Conservation (phyloP, 2,888 invertebrate genomes). For the Oeneis ivallda region DNA sequence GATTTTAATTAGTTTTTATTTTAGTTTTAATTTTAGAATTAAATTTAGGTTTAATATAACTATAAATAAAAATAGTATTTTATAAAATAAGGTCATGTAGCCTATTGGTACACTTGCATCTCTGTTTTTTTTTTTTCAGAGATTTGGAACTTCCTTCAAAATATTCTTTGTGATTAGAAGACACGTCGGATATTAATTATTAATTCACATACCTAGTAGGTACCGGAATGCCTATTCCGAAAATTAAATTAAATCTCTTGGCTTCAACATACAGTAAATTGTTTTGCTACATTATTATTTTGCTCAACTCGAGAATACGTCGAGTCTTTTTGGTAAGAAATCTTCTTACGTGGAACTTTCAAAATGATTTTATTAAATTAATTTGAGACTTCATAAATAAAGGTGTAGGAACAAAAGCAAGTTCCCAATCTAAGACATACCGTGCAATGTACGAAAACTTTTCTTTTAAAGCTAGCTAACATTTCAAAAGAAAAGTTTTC, state of each 20-base stretch:
- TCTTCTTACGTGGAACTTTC: neutral
- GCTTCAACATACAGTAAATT: neutral
- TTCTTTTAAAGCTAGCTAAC: neutral
- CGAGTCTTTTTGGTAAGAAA: neutral
- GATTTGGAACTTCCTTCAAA: too few species aligned
- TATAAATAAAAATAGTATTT: too few species aligned
- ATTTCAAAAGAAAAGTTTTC: neutral
- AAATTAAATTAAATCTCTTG: neutral
- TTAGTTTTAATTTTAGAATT: too few species aligned
- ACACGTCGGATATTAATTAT: too few species aligned
- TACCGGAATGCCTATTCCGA: too few species aligned
- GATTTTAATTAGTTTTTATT: too few species aligned
- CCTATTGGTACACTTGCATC: too few species aligned
- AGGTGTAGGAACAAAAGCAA: neutral
- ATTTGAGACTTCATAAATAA: conserved; percentile 5
- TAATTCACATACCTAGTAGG: too few species aligned
- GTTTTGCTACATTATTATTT: neutral
- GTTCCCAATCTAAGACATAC: neutral
- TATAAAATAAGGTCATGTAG: too few species aligned
- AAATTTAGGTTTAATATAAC: too few species aligned
- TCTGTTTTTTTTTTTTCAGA: too few species aligned
- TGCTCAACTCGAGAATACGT: neutral
- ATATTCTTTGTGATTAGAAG: too few species aligned
- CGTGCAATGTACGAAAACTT: neutral
- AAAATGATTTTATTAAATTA: conserved; percentile 5